Evolutionary conservation across 1,140 invertebrate genomes (phyloP), one percentile per base, ranked within the genome.

Genomic region (Globodera rostochiensis): DNA sequence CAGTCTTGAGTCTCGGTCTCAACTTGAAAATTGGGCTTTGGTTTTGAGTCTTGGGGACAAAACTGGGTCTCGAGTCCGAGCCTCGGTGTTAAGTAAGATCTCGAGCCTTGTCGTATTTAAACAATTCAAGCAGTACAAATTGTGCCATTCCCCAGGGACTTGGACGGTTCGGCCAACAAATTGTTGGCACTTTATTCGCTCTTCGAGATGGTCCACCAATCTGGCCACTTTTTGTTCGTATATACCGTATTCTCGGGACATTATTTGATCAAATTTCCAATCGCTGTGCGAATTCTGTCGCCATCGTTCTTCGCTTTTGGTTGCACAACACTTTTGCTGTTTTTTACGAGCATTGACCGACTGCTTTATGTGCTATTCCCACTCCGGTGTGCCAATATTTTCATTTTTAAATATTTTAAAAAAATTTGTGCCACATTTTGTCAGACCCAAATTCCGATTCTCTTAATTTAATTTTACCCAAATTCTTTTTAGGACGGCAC

Each of bases 171-270:
- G 8, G 64, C 66, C 66, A 80, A 80, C 69, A 74, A 80, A 74
- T 53, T 80, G 45, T 74, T 80, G 70, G 79, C 70, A 19, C 11
- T 80, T 11, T 46, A 60, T 64, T 67, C 79, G 13, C 74, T 74
- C 3, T 80, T 74, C 15, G 79, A 80, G 49, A n/a, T 80, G 25
- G 53, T 75, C 13, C 79, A 80, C 53, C 79, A 80, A 57, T 74
- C 79, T 46, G 79, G 71, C 19, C 67, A 80, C 64, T 45, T 80
- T 15, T 9, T 80, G 1, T 45, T 71, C 1, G 13, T 15, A 6
- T 13, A 19, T 15, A 19, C 57, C 1, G 57, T 64, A 15, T 64
- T 64, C 19, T 64, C 19, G 57, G 57, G 57, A 13, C 57, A 64
- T 19, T 64, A 53, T 64, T 64, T 64, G 19, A n/a, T 64, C 19